Conservation (phyloP, 2,888 invertebrate species). For the Caenorhabditis doughertyi region DNA sequence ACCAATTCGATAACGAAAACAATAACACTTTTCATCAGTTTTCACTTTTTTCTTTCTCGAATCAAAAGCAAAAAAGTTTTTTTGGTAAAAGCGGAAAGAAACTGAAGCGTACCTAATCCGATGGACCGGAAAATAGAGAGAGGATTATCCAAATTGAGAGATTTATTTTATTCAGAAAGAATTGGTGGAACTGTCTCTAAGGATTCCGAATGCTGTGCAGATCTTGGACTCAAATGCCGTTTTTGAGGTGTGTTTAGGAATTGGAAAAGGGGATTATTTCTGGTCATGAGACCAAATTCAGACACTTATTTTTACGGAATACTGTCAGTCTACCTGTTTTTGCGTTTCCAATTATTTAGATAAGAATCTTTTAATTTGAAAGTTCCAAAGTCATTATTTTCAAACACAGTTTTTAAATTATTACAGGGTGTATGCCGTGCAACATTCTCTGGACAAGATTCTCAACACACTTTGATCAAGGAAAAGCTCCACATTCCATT, state of each 20-base stretch:
- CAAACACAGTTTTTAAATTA: not conserved
- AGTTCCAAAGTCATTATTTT: not conserved
- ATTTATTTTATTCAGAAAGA: conserved; percentile 65
- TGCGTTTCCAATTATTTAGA: conserved; percentile 8
- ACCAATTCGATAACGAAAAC: too few species aligned
- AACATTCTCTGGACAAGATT: conserved; percentile 67
- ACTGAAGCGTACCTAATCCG: conserved; percentile 31
- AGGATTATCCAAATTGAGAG: conserved; percentile 23
- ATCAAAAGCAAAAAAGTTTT: not conserved
- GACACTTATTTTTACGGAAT: not conserved
- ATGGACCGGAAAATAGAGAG: not conserved
- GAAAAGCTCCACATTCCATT: conserved; percentile 64
- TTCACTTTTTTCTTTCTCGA: not conserved
- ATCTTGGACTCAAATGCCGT: conserved; percentile 61
- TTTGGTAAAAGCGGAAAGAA: conserved; percentile 18
- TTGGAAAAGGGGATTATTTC: not conserved
- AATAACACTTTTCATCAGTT: conserved; percentile 16
- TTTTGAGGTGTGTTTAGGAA: conserved; percentile 59
- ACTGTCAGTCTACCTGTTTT: conserved; percentile 14
- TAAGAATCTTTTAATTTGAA: not conserved
- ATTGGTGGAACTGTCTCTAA: conserved; percentile 65
- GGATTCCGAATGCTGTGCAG: conserved; percentile 66
- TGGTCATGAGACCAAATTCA: not conserved
- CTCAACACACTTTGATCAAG: conserved; percentile 61
- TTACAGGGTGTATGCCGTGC: conserved; percentile 69